phyloP scores from a whole-genome alignment of 2,888 invertebrate genomes.

The Caradrina kadenii region DNA sequence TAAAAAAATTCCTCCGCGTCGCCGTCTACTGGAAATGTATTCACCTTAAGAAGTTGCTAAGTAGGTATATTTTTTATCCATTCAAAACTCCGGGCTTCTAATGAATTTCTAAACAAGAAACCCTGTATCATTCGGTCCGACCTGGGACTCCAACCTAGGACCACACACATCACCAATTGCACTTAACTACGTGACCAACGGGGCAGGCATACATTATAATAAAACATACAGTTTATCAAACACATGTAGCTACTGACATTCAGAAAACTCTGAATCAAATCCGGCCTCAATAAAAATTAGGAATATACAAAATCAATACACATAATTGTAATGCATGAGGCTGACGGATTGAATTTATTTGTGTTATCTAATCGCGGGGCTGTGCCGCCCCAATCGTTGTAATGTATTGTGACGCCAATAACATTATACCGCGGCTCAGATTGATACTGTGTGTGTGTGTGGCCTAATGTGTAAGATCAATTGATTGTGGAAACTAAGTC shows the following conservation, averaged over 20 bases:
- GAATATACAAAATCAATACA: conserved; percentile 41
- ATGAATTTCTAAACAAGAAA: too few relatives aligned
- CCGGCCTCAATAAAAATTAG: conserved; percentile 20
- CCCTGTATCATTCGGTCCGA: too few relatives aligned
- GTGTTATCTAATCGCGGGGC: conserved; percentile 46
- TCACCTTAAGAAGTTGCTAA: too few relatives aligned
- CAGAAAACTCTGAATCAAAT: background rate
- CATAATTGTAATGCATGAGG: conserved; percentile 38
- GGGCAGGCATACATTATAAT: too few relatives aligned
- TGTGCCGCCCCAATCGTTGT: conserved; percentile 27
- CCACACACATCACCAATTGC: too few relatives aligned
- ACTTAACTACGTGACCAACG: too few relatives aligned
- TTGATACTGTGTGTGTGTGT: conserved; percentile 28
- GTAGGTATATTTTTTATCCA: too few relatives aligned
- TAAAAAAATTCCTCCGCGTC: too few relatives aligned
- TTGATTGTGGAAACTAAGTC: conserved; percentile 6
- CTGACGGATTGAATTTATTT: conserved; percentile 33
- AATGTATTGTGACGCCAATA: conserved; percentile 40
- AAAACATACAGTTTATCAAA: background rate
- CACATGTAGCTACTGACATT: conserved; percentile 1
- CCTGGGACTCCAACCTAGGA: too few relatives aligned
- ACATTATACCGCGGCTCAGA: conserved; percentile 26
- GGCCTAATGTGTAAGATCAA: background rate
- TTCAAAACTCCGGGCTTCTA: too few relatives aligned
- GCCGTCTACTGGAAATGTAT: too few relatives aligned